Conservation (phyloP, 2,888 invertebrate species). For the Phortica okadai region DNA sequence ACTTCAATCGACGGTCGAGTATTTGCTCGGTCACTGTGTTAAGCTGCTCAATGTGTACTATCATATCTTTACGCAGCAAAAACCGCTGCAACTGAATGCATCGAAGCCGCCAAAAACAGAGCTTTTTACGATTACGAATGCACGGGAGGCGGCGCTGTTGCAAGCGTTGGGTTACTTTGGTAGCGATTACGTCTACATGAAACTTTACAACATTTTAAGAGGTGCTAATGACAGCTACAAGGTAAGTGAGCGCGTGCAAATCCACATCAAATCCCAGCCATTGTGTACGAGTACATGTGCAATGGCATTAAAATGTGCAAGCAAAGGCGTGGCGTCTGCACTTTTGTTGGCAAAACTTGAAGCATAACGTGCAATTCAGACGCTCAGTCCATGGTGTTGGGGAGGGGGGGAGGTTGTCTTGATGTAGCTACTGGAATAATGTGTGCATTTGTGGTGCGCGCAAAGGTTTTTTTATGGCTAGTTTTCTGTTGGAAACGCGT, state of each 20-base stretch:
- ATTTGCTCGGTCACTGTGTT: constrained; percentile 72
- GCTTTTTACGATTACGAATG: constrained; percentile 66
- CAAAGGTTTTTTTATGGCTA: constrained; percentile 29
- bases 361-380: background rate
- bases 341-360: background rate
- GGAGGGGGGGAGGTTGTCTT: background rate
- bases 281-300: constrained; percentile 1
- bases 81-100: constrained; percentile 63
- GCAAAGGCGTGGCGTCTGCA: background rate
- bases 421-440: background rate
- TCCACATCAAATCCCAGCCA: constrained; percentile 6
- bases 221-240: constrained; percentile 92
- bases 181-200: constrained; percentile 88
- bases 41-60: constrained; percentile 76
- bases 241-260: constrained; percentile 77
- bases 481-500: constrained; percentile 7
- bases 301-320: background rate
- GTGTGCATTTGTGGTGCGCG: constrained; percentile 9
- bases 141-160: constrained; percentile 66
- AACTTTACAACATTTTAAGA: constrained; percentile 87
- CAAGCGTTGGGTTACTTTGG: constrained; percentile 80
- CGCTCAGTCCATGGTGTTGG: background rate
- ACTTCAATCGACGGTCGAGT: constrained; percentile 60
- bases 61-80: constrained; percentile 75
- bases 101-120: constrained; percentile 71